Evolutionary conservation across 2,888 invertebrate genomes (phyloP).

Genomic region (Oscheius sp.): DNA sequence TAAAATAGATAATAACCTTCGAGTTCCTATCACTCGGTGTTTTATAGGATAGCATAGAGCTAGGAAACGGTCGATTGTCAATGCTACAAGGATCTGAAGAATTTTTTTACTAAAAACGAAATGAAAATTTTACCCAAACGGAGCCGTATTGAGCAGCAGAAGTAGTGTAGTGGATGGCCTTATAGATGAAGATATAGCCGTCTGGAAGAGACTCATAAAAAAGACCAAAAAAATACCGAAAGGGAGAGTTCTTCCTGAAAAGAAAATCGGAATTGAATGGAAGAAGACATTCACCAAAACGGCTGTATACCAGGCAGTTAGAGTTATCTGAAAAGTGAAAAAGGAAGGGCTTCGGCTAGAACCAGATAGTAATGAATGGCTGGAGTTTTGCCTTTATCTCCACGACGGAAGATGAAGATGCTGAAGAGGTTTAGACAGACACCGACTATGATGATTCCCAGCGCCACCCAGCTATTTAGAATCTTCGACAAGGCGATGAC

Average conservation of each 20-base stretch:
- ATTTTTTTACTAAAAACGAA: too few species aligned
- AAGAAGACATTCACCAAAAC: background rate
- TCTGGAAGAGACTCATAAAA: background rate
- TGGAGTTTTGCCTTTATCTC: background rate
- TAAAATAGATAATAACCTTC: background rate
- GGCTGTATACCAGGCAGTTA: background rate
- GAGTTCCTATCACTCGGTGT: background rate
- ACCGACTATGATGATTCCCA: background rate
- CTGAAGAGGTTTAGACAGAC: background rate
- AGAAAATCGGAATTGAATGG: constrained; percentile 3
- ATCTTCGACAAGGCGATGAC: background rate
- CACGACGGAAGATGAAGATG: background rate
- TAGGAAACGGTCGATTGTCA: background rate
- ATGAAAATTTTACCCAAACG: too few species aligned
- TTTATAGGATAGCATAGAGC: constrained; percentile 9
- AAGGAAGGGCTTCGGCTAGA: background rate
- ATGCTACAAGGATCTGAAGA: background rate
- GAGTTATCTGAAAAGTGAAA: background rate
- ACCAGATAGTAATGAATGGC: constrained; percentile 11
- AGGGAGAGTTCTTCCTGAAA: background rate
- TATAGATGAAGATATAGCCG: background rate
- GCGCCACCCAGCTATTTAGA: background rate
- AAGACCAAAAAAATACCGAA: background rate
- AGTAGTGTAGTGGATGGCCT: background rate
- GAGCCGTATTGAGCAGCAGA: background rate